Base-by-base conservation (phyloP, 1,140 invertebrate species). In the Drosophila bipectinata region DNA sequence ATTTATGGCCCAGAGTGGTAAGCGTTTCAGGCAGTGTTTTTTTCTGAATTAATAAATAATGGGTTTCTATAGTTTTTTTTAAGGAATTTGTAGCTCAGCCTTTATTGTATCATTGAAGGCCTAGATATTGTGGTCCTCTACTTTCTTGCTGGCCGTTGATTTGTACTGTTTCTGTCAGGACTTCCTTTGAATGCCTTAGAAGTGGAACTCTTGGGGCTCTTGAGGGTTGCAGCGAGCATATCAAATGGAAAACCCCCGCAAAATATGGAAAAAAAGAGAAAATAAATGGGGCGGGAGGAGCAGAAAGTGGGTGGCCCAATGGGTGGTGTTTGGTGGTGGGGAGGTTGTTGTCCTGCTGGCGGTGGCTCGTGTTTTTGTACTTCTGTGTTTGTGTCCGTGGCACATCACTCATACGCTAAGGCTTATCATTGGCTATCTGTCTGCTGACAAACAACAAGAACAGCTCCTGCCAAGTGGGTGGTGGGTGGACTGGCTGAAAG, bases 371-470 rank as follows among this genome's bases (percentile, higher is more conserved):
- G 67, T 68, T 54, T 61, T 68, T 54, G 64, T 41, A 15, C 39
- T 41, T 4, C 6, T 41, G 41, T 69, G 67, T 37, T 34, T 53
- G 51, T 34, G 49, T 69, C 64, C 75, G 62, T 68, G 62, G 53
- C 72, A 76, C 72, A 76, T 76, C 63, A 67, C 72, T 76, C 72
- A 61, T 61, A 75, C 73, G 61, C 72, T 74, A 68, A 67, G 72
- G 62, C 54, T 67, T 56, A 67, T 76, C 72, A 74, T 76, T 76
- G 72, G 60, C 72, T 53, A 52, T 75, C 71, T 39, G 60, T 71
- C 67, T 71, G 67, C 67, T 71, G 67, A 71, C 67, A 71, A 71
- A 79, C 54, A 53, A 47, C 52, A 74, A 74, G 53, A 51, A 24
- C 55, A 60, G 37, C 21, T 49, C 21, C 26, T 39, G n/a, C 12